These are phyloP conservation scores for Polydrusus pterygomalis DNA, from an alignment of 2,888 invertebrate species.

Conservation along the genomic window DNA sequence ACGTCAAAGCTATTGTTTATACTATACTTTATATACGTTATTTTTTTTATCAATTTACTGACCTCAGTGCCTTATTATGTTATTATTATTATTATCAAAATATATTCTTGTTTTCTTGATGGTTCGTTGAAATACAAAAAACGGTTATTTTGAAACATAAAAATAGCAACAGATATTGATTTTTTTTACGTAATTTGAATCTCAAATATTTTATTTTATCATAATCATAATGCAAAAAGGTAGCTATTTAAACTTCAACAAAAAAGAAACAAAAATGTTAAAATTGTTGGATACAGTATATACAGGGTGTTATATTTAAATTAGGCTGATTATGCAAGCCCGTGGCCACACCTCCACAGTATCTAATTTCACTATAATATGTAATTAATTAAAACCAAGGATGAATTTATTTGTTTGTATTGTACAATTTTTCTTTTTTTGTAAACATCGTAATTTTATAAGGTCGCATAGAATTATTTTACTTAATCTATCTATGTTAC, in stretches of 20 bases:
- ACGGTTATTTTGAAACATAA: slow-evolving; percentile 11
- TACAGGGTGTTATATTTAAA: not conserved
- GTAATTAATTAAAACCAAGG: slow-evolving; percentile 20
- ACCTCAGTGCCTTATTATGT: slow-evolving; percentile 14
- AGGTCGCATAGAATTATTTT: too few species aligned
- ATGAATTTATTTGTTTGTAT: slow-evolving; percentile 24
- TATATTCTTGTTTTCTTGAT: slow-evolving; percentile 11
- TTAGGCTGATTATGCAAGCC: not conserved
- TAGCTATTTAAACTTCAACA: too few species aligned
- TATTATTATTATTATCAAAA: too few species aligned
- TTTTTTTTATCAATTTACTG: slow-evolving; percentile 4
- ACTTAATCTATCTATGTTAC: too few species aligned
- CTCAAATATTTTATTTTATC: too few species aligned
- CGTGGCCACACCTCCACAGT: slow-evolving; percentile 1
- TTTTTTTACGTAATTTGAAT: too few species aligned
- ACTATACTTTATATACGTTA: not conserved
- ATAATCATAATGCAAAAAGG: too few species aligned
- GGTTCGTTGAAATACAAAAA: slow-evolving; percentile 9
- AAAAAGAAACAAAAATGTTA: too few species aligned
- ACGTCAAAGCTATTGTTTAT: slow-evolving; percentile 20
- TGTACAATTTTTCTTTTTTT: slow-evolving; percentile 1
- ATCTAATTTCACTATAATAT: slow-evolving; percentile 1
- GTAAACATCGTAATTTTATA: not conserved
- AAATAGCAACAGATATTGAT: too few species aligned
- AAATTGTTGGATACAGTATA: too few species aligned